A percentile compares a stretch with the other conserved stretches of the same genome.
phyloP scores from a whole-genome alignment of 2,797 vertebrate species.

The Trematomus bernacchii region DNA sequence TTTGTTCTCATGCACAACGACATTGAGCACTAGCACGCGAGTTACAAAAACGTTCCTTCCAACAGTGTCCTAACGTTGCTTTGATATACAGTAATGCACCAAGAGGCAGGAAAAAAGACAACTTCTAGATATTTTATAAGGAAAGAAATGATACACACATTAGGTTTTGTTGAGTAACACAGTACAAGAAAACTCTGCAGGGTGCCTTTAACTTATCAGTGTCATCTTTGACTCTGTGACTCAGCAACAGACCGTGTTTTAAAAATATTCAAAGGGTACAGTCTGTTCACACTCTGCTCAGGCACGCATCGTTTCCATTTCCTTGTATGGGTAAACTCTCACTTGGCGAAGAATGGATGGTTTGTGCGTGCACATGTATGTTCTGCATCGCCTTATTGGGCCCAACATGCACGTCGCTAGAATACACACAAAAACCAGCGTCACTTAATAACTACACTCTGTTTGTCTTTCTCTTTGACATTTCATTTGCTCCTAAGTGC shows the following conservation, averaged over 20 bases:
- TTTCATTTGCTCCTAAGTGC: too few species aligned
- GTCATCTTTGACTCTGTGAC: background rate
- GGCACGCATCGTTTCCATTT: constrained; percentile 18
- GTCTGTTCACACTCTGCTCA: constrained; percentile 24
- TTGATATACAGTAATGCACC: background rate
- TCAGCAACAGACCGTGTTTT: constrained; percentile 7
- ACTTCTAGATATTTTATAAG: background rate
- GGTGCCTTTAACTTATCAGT: background rate
- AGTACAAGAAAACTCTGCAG: too few species aligned
- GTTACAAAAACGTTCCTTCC: background rate
- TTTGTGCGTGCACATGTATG: background rate
- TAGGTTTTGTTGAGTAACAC: too few species aligned
- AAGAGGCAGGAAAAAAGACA: too few species aligned
- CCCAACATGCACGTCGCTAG: background rate
- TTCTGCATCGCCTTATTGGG: constrained; percentile 24
- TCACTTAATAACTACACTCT: background rate
- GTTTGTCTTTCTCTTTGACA: constrained; percentile 15
- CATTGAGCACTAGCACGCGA: background rate
- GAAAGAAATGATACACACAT: background rate
- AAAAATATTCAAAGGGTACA: constrained; percentile 13
- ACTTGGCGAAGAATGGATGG: constrained; percentile 7
- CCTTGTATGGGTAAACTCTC: constrained; percentile 49
- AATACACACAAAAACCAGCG: background rate
- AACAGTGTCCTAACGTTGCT: background rate
- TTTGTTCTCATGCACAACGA: background rate